Base-by-base conservation (phyloP, 2,113 vertebrate species). In the Pachypanchax playfairii region DNA sequence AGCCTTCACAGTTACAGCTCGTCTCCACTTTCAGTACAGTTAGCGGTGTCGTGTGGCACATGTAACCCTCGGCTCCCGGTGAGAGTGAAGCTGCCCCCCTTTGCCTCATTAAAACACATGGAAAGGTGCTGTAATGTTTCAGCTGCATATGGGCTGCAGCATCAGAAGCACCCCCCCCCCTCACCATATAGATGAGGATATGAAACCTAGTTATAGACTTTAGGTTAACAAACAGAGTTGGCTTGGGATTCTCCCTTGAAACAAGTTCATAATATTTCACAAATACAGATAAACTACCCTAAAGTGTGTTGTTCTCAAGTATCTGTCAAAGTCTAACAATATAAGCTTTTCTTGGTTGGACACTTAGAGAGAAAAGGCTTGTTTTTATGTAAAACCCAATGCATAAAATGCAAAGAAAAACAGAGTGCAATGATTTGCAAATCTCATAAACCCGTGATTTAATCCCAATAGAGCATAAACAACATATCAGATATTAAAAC, bases 211-310 rank as follows among this genome's bases (percentile, higher is more conserved):
- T 74, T 80, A 66, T 53, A 54, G 61, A 51, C 42, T 71, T 64
- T 60, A 70, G 39, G 70, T 82, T 73, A 85, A 80, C 79, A 63
- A 47, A 68, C 62, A 70, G 24, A 83, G 75, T 68, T 81, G 73
- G 65, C 65, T 28, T 12, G 70, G 57, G 75, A 77, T 70, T 72
- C 44, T 56, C 49, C 42, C 24, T 54, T 47, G 50, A 80, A 82
- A 81, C 42, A 13, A 70, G 38, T 39, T 51, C 1, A 54, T 78
- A 74, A 73, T 50, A 63, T 75, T 42, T 35, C 25, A 18, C 21
- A 52, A 41, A 55, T 12, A 24, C 31, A 70, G 54, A 4, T 54
- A 24, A 38, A 14, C 12, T 33, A 18, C 49, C 28, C 18, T 33
- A 5, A 33, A 20, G n/a, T 31, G 18, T 33, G 28, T 21, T 35